Evolutionary conservation across 1,140 invertebrate genomes (phyloP), one percentile per base, ranked within the genome.

Genomic region (Whitmania pigra): DNA sequence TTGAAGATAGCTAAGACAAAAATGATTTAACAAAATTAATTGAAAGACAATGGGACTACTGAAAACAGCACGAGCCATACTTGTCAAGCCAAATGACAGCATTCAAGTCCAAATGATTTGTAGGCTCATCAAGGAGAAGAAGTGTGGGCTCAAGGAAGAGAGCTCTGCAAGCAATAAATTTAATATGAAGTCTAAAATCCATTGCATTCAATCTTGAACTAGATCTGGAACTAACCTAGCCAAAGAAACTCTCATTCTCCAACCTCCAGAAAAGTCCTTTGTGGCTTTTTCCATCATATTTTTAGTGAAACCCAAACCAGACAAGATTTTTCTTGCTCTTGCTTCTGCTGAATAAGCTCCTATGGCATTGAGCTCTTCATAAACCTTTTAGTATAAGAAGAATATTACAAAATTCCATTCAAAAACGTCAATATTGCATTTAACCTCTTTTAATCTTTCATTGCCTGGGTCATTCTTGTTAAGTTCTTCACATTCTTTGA

Each of bases 31-130:
- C 13, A 17, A 15, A 17, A 49, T 49, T 43, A 43, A 43, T 36
- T 36, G 15, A n/a, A n/a, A n/a, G n/a, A n/a, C n/a, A n/a, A n/a
- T n/a, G n/a, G n/a, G 29, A 20, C 57, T n/a, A 31, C 57, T 63
- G 31, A 36, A 36, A n/a, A 36, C 6, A 6, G 25, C 55, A 22
- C 25, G 71, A 57, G 55, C 86, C 87, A 86, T 84, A 91, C 88
- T 97, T 97, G 79, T 99, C 95, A 17, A 99, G 85, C 96, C 96
- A 99, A 85, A 98, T 98, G 68, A 98, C 95, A 75, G 95, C 95
- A 81, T 98, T 97, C 25, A 98, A 84, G 87, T 98, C 94, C n/a
- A 87, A 79, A 79, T 88, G 87, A 79, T 87, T 87, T 4, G 87
- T 87, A 75, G 96, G 96, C 87, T 99, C 96, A 83, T 99, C 96